Base-by-base conservation (phyloP, 2,888 invertebrate genomes). In the Frankliniella fusca region DNA sequence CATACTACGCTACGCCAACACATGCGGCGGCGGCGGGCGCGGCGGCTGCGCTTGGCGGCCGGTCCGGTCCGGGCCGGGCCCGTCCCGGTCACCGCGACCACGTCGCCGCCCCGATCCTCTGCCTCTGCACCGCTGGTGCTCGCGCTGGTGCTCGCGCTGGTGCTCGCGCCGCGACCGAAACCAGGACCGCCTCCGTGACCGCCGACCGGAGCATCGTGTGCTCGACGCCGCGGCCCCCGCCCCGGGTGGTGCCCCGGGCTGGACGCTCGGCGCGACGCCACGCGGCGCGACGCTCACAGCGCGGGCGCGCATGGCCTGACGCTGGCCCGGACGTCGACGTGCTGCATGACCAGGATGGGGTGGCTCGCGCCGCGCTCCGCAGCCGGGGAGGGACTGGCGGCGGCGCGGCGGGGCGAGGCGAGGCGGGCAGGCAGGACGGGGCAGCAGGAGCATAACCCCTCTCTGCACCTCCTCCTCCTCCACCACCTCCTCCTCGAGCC, bases 1-100 rank as follows among this genome's bases (percentile, higher is more conserved):
- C 91, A 91, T 91, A 83, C 38, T 38, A 2, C 38, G 38, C 38
- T 38, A 38, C n/a, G n/a, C n/a, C n/a, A n/a, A n/a, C n/a, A n/a
- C n/a, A n/a, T 38, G 5, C 38, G 38, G 38, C 38, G 38, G 38
- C 38, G 38, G 38, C 38, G 38, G 38, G 38, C 38, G 38, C 38
- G 2, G 5, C 2, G 38, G 38, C 38, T n/a, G n/a, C n/a, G n/a
- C 54, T 12, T 54, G 54, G 54, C 20, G 54, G 54, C 54, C 54
- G 54, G 54, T 2, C 54, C 11, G 18, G 54, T 2, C 54, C 54
- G 54, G 54, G 54, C 54, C 11, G 18, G 54, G 54, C 54, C 54
- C 3, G 38, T 2, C 38, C 54, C 3, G 11, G 54, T 54, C 54
- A 54, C 54, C 54, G 54, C 38, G 38, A 38, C 38, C 38, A n/a